Evolutionary conservation across 2,113 vertebrate genomes (phyloP), one percentile per base, ranked within the genome.

Genomic region (Alethe castanea): DNA sequence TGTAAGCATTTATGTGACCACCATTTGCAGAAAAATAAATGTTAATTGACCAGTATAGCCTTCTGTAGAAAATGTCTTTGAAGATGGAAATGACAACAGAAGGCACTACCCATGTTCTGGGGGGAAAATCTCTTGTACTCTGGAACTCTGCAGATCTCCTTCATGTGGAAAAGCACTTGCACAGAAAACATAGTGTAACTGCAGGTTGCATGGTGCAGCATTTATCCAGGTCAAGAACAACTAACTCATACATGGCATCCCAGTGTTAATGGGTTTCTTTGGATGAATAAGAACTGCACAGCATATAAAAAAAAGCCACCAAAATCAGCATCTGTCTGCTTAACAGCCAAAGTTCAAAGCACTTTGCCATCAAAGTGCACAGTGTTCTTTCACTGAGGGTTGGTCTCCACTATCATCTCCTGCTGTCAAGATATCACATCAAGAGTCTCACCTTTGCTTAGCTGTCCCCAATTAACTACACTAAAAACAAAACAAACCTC

Each of bases 401-500:
- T 88, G 60, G 40, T 71, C n/a, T 42, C 82, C 74, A 65, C 62
- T 81, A 85, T 79, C 89, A 90, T 90, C 48, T 95, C 88, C 79
- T 83, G 38, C 61, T 81, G 50, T 92, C 70, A 82, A 94, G 78
- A 86, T 82, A 92, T 53, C 86, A 84, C 78, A 77, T 79, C 70
- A 89, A 89, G 85, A 83, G 31, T 44, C 66, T 95, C 88, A 86
- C 95, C 38, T 50, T 53, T 69, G 67, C 77, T 67, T 92, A 90
- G 79, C 67, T 94, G 81, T 86, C 91, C 67, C 40, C n/a, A 77
- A 92, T 96, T 95, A 93, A 93, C 90, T 77, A 66, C 4, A 57
- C 19, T 61, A 78, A 88, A 95, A 94, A 3, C 81, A 88, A 93
- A 96, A 91, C 82, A 97, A 95, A 96, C 88, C 94, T 95, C 71